Evolutionary conservation across 2,888 invertebrate genomes (phyloP).

Genomic region (Cordylochernes scorpioides): DNA sequence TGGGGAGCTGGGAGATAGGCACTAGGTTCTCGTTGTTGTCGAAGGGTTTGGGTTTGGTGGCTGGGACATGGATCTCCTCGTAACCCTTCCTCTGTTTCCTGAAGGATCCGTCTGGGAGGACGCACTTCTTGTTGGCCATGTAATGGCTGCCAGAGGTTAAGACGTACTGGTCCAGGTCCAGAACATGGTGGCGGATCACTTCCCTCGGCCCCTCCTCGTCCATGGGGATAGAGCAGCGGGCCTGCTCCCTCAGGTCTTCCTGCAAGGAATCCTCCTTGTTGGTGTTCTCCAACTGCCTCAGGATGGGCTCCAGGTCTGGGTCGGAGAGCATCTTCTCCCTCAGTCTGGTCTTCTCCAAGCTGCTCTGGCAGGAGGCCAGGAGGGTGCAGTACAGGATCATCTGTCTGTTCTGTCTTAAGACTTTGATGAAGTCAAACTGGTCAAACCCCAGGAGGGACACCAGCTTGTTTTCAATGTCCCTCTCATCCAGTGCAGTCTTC

Average conservation of each 20-base stretch:
- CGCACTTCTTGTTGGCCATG: constrained; percentile 94
- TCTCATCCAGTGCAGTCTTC: constrained; percentile 60
- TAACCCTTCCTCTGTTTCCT: constrained; percentile 85
- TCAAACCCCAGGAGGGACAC: constrained; percentile 78
- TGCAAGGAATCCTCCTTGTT: constrained; percentile 29
- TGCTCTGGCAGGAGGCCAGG: constrained; percentile 77
- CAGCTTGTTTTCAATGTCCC: constrained; percentile 90
- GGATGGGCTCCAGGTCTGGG: constrained; percentile 46
- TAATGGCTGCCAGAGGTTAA: constrained; percentile 97
- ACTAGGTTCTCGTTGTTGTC: constrained; percentile 46
- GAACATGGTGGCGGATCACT: no score
- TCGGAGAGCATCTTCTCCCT: constrained; percentile 72
- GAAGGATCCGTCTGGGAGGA: constrained; percentile 86
- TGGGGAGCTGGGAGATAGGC: constrained; percentile 66
- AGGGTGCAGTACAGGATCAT: constrained; percentile 79
- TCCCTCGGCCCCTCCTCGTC: no score
- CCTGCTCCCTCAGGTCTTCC: no score
- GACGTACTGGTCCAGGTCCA: no score
- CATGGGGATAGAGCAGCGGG: no score
- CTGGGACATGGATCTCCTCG: constrained; percentile 96
- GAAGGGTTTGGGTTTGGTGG: constrained; percentile 78
- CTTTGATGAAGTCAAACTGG: constrained; percentile 88
- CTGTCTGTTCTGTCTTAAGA: constrained; percentile 43
- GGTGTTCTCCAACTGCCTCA: constrained; percentile 53
- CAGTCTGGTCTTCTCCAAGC: constrained; percentile 57